Evolutionary conservation across 2,888 invertebrate species (phyloP).

Genomic region (Mesorhabditis sp.): DNA sequence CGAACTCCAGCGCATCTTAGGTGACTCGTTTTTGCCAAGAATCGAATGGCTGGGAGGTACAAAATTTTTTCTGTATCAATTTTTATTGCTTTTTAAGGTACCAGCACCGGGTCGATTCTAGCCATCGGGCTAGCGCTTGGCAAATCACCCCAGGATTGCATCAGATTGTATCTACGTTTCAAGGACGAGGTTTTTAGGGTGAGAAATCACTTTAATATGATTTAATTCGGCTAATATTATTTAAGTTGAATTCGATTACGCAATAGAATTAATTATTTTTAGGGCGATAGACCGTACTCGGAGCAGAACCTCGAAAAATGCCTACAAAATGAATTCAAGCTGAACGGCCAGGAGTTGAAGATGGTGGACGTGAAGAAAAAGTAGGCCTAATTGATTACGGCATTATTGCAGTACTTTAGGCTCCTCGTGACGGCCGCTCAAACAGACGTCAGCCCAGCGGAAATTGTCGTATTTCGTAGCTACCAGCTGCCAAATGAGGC

Average conservation of each 20-base stretch:
- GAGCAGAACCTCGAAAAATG: slow-evolving; percentile 8
- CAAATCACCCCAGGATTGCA: slow-evolving; percentile 70
- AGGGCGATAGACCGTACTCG: slow-evolving; percentile 13
- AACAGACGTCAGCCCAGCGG: slow-evolving; percentile 86
- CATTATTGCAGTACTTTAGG: slow-evolving; percentile 36
- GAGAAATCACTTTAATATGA: slow-evolving; percentile 64
- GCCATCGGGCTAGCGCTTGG: slow-evolving; percentile 76
- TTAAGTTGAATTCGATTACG: slow-evolving; percentile 56
- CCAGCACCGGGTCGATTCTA: slow-evolving; percentile 82
- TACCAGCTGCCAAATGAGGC: slow-evolving; percentile 64
- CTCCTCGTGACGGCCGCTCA: slow-evolving; percentile 79
- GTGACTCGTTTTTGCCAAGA: slow-evolving; percentile 70
- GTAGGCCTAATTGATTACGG: not conserved
- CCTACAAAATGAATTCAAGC: slow-evolving; percentile 8
- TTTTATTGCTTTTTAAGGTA: slow-evolving; percentile 52
- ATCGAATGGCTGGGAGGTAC: slow-evolving; percentile 90
- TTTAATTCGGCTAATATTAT: slow-evolving; percentile 56
- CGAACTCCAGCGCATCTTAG: slow-evolving; percentile 31
- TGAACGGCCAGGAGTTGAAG: not conserved
- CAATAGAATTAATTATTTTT: slow-evolving; percentile 1
- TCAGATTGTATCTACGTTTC: slow-evolving; percentile 85
- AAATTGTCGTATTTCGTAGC: slow-evolving; percentile 88
- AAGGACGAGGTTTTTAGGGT: slow-evolving; percentile 65
- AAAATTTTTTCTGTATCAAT: not conserved
- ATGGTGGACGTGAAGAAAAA: not conserved